A percentile compares a stretch with the other conserved stretches of the same genome.
Evolutionary conservation across 92 coral and sea anemone species (phyloP).

Genomic region (Paramuricea clavata): DNA sequence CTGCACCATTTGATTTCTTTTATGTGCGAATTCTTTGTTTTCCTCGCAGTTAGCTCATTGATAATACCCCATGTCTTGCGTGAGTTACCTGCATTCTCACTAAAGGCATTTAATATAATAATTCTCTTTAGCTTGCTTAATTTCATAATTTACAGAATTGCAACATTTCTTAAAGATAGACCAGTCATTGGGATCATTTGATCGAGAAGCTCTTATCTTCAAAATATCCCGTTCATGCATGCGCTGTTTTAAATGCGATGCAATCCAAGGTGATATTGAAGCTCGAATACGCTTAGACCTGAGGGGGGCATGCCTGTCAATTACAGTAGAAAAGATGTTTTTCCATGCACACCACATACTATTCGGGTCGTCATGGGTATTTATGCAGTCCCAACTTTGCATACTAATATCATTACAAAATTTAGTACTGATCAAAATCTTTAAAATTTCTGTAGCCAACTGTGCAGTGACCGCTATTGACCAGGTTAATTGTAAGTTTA

Average conservation of each 20-base stretch:
- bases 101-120: constrained; percentile 39
- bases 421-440: constrained; percentile 39
- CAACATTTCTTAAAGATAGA: too few species aligned
- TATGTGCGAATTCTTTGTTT: constrained; percentile 34
- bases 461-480: constrained; percentile 36
- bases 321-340: constrained; percentile 25
- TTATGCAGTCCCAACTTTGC: constrained; percentile 40
- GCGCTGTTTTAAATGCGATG: constrained; percentile 32
- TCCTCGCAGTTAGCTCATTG: constrained; percentile 68
- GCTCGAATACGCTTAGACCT: constrained; percentile 41
- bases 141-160: constrained; percentile 56
- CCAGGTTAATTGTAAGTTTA: constrained; percentile 32
- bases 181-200: constrained; percentile 56
- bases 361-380: constrained; percentile 56
- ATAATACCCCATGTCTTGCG: constrained; percentile 63
- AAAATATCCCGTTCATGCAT: constrained; percentile 58
- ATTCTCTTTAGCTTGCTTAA: constrained; percentile 42
- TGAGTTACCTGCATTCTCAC: constrained; percentile 30
- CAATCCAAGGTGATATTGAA: constrained; percentile 54
- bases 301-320: constrained; percentile 69
- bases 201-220: constrained; percentile 44
- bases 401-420: constrained; percentile 52
- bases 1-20: constrained; percentile 34
- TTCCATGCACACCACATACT: constrained; percentile 75
- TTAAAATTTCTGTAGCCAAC: constrained; percentile 44